These are phyloP conservation scores for Drosophila dives DNA, from an alignment of 2,888 invertebrate species.

Conservation along the genomic window DNA sequence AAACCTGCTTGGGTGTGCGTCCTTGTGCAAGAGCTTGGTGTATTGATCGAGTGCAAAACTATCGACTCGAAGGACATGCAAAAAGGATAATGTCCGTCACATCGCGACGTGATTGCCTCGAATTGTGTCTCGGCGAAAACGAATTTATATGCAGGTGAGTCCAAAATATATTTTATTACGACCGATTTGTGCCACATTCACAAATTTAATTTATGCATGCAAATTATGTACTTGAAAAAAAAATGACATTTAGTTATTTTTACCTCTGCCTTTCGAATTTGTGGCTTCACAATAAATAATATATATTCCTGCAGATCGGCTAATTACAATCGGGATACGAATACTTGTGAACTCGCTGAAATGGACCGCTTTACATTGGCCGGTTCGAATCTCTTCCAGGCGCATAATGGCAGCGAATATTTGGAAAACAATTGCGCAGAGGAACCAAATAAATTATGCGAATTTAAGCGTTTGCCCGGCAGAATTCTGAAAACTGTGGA, in stretches of 20 bases:
- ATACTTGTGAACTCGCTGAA: slow-evolving; percentile 94
- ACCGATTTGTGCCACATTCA: neutral
- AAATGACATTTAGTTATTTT: neutral
- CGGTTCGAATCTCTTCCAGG: slow-evolving; percentile 92
- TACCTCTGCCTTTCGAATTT: neutral
- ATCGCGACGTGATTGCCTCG: slow-evolving; percentile 94
- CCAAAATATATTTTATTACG: neutral
- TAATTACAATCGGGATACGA: slow-evolving; percentile 93
- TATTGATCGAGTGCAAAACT: slow-evolving; percentile 96
- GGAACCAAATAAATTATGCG: slow-evolving; percentile 96
- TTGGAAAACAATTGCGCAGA: slow-evolving; percentile 97
- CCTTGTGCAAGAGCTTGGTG: slow-evolving; percentile 97
- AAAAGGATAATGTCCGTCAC: slow-evolving; percentile 87
- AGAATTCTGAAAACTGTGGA: slow-evolving; percentile 97
- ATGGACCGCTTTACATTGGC: slow-evolving; percentile 97
- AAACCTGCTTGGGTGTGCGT: slow-evolving; percentile 95
- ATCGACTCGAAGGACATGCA: slow-evolving; percentile 92
- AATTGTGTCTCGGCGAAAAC: slow-evolving; percentile 94
- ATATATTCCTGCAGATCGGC: slow-evolving; percentile 90
- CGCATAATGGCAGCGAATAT: slow-evolving; percentile 90
- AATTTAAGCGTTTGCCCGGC: slow-evolving; percentile 95
- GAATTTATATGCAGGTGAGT: slow-evolving; percentile 97
- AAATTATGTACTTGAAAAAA: neutral
- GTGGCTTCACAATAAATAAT: neutral
- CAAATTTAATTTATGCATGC: neutral